Percentiles rank a stretch among this genome's conserved stretches.
Evolutionary conservation across 1,140 invertebrate genomes (phyloP).

Genomic region (Rhizoglyphus robini): DNA sequence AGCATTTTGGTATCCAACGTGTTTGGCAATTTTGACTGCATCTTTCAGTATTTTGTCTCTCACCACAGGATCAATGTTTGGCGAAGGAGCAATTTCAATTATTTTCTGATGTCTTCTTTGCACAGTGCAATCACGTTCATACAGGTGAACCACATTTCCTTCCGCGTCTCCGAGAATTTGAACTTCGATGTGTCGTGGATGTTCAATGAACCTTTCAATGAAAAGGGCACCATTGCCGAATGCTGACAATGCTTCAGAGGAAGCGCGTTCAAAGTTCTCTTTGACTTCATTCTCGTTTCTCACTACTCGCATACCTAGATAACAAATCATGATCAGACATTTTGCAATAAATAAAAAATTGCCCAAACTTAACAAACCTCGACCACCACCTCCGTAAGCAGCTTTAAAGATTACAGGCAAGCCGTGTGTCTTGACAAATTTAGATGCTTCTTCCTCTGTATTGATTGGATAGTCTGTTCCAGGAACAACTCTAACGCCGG

Average conservation of each 20-base stretch:
- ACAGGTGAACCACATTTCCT: slow-evolving; percentile 93
- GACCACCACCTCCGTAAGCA: slow-evolving; percentile 91
- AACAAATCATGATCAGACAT: background rate
- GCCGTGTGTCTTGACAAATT: slow-evolving; percentile 84
- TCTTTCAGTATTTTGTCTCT: slow-evolving; percentile 74
- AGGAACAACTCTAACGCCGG: slow-evolving; percentile 55
- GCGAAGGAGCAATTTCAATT: slow-evolving; percentile 96
- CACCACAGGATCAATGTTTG: slow-evolving; percentile 54
- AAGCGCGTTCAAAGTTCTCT: slow-evolving; percentile 79
- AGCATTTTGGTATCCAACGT: slow-evolving; percentile 93
- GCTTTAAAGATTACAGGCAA: slow-evolving; percentile 98
- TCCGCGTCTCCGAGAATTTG: slow-evolving; percentile 83
- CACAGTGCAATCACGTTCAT: slow-evolving; percentile 95
- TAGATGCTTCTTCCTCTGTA: slow-evolving; percentile 67
- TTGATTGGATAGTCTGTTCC: slow-evolving; percentile 84
- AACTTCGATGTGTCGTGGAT: slow-evolving; percentile 95
- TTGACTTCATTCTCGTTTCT: slow-evolving; percentile 79
- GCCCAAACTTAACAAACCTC: slow-evolving; percentile 71
- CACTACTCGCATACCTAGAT: slow-evolving; percentile 83
- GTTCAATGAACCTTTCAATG: slow-evolving; percentile 95
- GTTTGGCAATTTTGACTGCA: slow-evolving; percentile 71
- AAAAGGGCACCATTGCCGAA: slow-evolving; percentile 98
- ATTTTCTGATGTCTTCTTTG: slow-evolving; percentile 93
- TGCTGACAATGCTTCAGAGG: slow-evolving; percentile 82
- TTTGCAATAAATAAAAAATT: background rate